These are phyloP conservation scores for Perdita meconis DNA, from an alignment of 2,888 invertebrate genomes.

Conservation along the genomic window DNA sequence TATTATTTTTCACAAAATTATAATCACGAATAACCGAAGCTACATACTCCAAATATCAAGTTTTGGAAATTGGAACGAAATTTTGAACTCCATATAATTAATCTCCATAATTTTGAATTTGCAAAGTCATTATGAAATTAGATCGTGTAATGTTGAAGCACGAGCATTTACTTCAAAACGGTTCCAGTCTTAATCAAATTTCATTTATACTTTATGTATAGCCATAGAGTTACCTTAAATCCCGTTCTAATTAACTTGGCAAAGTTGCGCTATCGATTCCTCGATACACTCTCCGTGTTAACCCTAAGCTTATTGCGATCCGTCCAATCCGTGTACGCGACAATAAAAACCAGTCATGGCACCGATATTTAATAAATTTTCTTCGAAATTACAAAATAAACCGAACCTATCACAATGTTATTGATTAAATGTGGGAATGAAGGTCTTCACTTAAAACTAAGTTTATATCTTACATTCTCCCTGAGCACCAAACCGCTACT, in stretches of 20 bases:
- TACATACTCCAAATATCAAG: no score
- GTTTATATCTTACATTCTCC: no score
- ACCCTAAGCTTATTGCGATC: not conserved
- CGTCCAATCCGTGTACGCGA: not conserved
- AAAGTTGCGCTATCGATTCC: conserved; percentile 9
- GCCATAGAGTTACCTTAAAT: conserved; percentile 4
- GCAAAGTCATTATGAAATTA: not conserved
- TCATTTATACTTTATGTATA: conserved; percentile 16
- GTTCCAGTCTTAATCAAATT: conserved; percentile 11
- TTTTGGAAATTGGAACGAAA: no score
- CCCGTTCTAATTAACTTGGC: conserved; percentile 22
- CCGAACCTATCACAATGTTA: not conserved
- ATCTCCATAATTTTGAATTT: no score
- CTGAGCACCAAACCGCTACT: no score
- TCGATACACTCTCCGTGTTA: not conserved
- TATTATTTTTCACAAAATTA: no score
- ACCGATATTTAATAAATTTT: conserved; percentile 10
- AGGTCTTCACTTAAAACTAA: no score
- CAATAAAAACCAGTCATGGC: not conserved
- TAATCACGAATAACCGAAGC: no score
- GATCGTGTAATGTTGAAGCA: not conserved
- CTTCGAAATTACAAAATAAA: not conserved
- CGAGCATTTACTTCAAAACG: not conserved
- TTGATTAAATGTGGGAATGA: not conserved
- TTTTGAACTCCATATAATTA: no score